These are phyloP conservation scores for Drosophila novamexicana DNA, from an alignment of 1,140 invertebrate genomes.

Conservation along the genomic window DNA sequence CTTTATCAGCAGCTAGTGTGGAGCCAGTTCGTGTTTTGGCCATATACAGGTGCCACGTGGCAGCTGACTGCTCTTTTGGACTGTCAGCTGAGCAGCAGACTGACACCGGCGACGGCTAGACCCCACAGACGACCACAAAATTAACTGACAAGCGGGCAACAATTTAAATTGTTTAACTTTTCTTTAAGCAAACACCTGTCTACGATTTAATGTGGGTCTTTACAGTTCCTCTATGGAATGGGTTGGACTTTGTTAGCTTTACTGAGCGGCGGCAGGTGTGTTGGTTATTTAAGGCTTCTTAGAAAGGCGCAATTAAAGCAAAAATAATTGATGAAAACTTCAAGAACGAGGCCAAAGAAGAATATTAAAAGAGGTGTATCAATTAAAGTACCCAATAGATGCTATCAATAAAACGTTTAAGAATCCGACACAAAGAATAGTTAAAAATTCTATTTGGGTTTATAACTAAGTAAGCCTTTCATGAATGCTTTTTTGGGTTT, in stretches of 20 bases:
- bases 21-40: not conserved
- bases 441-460: too few relatives aligned
- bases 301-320: too few relatives aligned
- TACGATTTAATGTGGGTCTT: conserved; percentile 11
- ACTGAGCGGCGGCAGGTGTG: not conserved
- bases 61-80: conserved; percentile 10
- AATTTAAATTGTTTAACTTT: conserved; percentile 19
- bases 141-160: conserved; percentile 23
- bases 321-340: too few relatives aligned
- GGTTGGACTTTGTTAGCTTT: conserved; percentile 11
- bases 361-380: too few relatives aligned
- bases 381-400: too few relatives aligned
- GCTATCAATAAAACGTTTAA: too few relatives aligned
- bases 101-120: conserved; percentile 19
- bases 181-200: conserved; percentile 58
- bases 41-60: conserved; percentile 10
- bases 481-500: too few relatives aligned
- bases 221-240: conserved; percentile 25
- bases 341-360: too few relatives aligned
- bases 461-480: too few relatives aligned
- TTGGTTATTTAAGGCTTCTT: not conserved
- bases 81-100: conserved; percentile 6
- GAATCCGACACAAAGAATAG: too few relatives aligned
- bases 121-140: conserved; percentile 27
- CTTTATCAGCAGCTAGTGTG: conserved; percentile 1